A percentile compares a stretch with the other conserved stretches of the same genome.
Evolutionary conservation across 2,888 invertebrate species (phyloP).

Genomic region (Calliscelio sp.): DNA sequence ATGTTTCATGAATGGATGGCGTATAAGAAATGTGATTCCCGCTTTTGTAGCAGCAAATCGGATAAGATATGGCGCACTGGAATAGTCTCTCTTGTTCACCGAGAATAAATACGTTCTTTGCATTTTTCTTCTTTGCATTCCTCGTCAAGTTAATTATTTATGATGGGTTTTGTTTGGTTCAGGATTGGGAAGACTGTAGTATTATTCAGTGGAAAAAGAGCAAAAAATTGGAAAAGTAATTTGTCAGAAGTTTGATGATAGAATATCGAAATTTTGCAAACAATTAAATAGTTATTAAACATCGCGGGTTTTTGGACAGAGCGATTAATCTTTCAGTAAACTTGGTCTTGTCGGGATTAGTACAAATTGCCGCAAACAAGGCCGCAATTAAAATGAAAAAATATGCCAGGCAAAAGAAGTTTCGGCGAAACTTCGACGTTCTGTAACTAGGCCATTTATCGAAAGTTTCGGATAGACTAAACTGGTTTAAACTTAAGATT

Average conservation of each 20-base stretch:
- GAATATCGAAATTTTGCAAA: slow-evolving; percentile 5
- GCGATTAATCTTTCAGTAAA: slow-evolving; percentile 54
- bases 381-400: slow-evolving; percentile 67
- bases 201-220: too few relatives aligned
- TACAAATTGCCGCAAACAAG: slow-evolving; percentile 59
- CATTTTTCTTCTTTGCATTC: too few relatives aligned
- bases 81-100: too few relatives aligned
- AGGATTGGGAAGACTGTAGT: too few relatives aligned
- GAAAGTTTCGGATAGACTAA: slow-evolving; percentile 67
- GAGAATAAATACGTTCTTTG: not conserved
- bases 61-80: not conserved
- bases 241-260: not conserved
- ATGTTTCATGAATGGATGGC: slow-evolving; percentile 29
- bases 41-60: slow-evolving; percentile 3
- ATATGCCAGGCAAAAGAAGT: slow-evolving; percentile 54
- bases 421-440: slow-evolving; percentile 39
- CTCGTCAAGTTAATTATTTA: too few relatives aligned
- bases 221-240: not conserved
- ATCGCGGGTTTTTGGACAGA: slow-evolving; percentile 21
- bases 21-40: slow-evolving; percentile 19
- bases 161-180: too few relatives aligned
- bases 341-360: slow-evolving; percentile 46
- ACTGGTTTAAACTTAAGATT: slow-evolving; percentile 67
- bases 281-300: slow-evolving; percentile 29
- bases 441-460: slow-evolving; percentile 70